phyloP scores from a whole-genome alignment of 2,888 invertebrate species.

The Nineta flava region DNA sequence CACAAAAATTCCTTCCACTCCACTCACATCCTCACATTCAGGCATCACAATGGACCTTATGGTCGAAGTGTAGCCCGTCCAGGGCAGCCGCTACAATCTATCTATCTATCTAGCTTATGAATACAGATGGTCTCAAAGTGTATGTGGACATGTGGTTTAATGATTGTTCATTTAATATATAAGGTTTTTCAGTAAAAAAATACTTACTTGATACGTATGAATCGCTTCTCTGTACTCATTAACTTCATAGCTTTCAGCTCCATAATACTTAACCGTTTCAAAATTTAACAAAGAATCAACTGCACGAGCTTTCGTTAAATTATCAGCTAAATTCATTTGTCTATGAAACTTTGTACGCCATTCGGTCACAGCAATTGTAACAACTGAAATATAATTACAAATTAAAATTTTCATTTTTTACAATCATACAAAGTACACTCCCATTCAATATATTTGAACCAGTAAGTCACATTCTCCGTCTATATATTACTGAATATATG shows the following conservation, averaged over 20 bases:
- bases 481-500: too few species aligned
- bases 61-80: too few species aligned
- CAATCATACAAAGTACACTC: too few species aligned
- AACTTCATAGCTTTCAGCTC: constrained; percentile 86
- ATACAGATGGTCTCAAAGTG: background rate
- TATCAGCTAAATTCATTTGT: constrained; percentile 88
- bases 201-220: constrained; percentile 56
- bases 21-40: too few species aligned
- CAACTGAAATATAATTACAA: constrained; percentile 35
- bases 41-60: too few species aligned
- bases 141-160: background rate
- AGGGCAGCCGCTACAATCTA: too few species aligned
- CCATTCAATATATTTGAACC: too few species aligned
- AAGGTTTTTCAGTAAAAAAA: background rate
- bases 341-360: constrained; percentile 95
- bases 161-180: background rate
- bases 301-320: constrained; percentile 77
- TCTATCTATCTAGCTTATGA: background rate
- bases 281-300: constrained; percentile 95
- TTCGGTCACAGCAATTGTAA: constrained; percentile 84
- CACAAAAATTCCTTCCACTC: too few species aligned
- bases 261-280: constrained; percentile 97
- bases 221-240: constrained; percentile 73
- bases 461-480: too few species aligned
- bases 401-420: constrained; percentile 6